Evolutionary conservation across 2,113 vertebrate species (phyloP).

Genomic region (Oriolus oriolus): DNA sequence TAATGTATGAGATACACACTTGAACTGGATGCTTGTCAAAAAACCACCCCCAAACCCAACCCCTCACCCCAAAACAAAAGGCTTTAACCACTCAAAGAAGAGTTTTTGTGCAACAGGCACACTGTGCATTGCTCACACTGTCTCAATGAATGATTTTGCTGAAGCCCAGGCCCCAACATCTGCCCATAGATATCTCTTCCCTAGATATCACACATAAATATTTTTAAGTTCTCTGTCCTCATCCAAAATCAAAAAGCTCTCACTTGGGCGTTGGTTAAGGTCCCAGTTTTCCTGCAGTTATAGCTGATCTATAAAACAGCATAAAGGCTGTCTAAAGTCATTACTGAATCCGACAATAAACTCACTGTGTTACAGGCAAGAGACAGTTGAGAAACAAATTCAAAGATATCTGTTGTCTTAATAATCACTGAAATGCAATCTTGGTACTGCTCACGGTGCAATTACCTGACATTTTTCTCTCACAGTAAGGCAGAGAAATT

Average conservation of each 20-base stretch:
- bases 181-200: not conserved
- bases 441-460: not conserved
- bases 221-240: not conserved
- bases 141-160: not conserved
- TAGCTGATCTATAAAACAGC: not conserved
- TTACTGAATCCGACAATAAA: not conserved
- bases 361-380: not conserved
- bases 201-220: not conserved
- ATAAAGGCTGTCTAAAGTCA: not conserved
- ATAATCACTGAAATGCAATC: not conserved
- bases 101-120: not conserved
- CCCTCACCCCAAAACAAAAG: not conserved
- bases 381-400: not conserved
- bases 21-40: not conserved
- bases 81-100: not conserved
- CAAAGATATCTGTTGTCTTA: not conserved
- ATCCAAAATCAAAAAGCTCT: not conserved
- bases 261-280: not conserved
- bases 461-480: slow-evolving; percentile 15
- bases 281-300: not conserved
- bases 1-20: not conserved
- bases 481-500: not conserved
- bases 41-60: accelerated
- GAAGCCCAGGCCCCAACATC: not conserved
- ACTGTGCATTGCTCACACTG: not conserved